phyloP scores from a whole-genome alignment of 2,797 vertebrate species.

The Anomalospiza imberbis region DNA sequence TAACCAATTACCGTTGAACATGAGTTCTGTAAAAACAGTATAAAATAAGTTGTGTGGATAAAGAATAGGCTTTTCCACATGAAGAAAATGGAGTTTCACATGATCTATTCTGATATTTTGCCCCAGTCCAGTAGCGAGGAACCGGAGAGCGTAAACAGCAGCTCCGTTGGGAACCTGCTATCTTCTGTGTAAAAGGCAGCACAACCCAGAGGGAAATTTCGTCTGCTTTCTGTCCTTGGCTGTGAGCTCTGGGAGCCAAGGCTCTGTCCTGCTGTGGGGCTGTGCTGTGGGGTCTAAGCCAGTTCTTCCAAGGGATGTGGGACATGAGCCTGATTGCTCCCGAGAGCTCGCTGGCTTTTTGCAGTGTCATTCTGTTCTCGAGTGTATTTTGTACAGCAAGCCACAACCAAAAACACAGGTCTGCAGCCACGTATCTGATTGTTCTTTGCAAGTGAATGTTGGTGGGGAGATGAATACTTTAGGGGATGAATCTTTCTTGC shows the following conservation, averaged over 20 bases:
- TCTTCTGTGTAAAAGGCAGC: neutral
- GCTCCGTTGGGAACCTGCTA: neutral
- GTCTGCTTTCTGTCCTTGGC: neutral
- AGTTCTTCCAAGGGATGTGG: rapidly evolving
- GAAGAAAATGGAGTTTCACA: neutral
- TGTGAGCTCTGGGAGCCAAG: neutral
- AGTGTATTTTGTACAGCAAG: neutral
- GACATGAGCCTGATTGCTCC: rapidly evolving
- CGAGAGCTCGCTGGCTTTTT: rapidly evolving
- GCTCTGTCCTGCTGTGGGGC: neutral
- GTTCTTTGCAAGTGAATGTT: neutral
- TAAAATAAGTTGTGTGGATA: neutral
- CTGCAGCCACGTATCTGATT: neutral
- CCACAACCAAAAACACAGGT: neutral
- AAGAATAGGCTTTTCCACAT: neutral
- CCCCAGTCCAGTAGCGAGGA: neutral
- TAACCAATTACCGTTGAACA: neutral
- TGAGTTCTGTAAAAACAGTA: neutral
- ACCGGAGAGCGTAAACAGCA: neutral
- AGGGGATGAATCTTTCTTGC: neutral
- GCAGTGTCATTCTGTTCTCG: neutral
- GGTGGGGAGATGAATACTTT: neutral
- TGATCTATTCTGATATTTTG: neutral
- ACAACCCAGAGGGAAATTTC: neutral
- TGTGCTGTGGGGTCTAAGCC: neutral